Evolutionary conservation across 2,888 invertebrate species (phyloP).

Genomic region (Drosophila niveifrons): DNA sequence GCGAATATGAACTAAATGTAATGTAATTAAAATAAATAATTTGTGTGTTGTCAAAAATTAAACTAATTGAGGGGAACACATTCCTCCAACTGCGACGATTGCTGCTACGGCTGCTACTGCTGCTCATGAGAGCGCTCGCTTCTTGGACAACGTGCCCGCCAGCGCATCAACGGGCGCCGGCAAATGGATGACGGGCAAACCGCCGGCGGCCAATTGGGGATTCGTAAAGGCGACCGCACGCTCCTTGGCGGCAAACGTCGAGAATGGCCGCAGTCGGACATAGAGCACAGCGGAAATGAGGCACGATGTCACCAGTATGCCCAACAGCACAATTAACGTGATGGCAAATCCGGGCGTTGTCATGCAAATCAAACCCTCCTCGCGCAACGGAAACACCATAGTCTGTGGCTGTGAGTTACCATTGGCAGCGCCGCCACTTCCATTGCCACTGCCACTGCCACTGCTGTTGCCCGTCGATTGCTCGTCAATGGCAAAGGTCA

Average conservation of each 20-base stretch:
- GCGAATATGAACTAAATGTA: conserved; percentile 49
- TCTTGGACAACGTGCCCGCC: conserved; percentile 83
- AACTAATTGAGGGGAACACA: conserved; percentile 44
- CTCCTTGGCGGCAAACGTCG: conserved; percentile 85
- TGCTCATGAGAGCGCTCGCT: conserved; percentile 77
- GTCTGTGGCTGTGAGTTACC: conserved; percentile 87
- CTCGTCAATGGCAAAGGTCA: conserved; percentile 93
- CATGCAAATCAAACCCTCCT: conserved; percentile 94
- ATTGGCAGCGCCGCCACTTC: conserved; percentile 87
- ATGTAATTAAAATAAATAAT: conserved; percentile 36
- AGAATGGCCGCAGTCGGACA: conserved; percentile 91
- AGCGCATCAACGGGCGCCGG: conserved; percentile 70
- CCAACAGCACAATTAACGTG: conserved; percentile 92
- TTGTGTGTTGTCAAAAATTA: conserved; percentile 61
- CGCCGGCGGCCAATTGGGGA: conserved; percentile 80
- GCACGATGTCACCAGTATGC: conserved; percentile 93
- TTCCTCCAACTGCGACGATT: neutral
- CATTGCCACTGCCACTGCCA: conserved; percentile 85
- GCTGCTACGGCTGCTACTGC: neutral
- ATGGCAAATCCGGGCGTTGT: conserved; percentile 97
- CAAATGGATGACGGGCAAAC: conserved; percentile 82
- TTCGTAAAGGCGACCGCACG: conserved; percentile 84
- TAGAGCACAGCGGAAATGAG: conserved; percentile 94
- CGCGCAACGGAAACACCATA: conserved; percentile 90
- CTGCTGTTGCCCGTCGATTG: conserved; percentile 85